Evolutionary conservation across 2,113 vertebrate genomes (phyloP), one percentile per base, ranked within the genome.

Genomic region (Semnopithecus entellus): DNA sequence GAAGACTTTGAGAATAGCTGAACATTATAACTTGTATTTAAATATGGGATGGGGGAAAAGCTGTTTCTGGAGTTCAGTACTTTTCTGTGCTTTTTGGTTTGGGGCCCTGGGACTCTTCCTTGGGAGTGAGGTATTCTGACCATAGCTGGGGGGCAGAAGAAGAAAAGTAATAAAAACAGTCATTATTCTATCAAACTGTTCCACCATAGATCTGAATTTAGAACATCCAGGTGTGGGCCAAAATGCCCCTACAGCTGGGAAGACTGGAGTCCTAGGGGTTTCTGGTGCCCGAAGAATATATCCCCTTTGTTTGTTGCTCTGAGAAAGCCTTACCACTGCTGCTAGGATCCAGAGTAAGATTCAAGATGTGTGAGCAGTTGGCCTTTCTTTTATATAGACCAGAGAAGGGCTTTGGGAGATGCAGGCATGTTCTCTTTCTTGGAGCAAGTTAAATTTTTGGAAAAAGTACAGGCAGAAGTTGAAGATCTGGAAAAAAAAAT

Each of bases 361-460:
- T 27, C 7, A 1, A 57, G 52, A 20, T 14, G 50, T n/a, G 3
- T 48, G 11, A 68, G 48, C 6, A 3, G 4, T 59, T 38, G 23
- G 9, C 38, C 14, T 91, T 88, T 83, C 8, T 61, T 79, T 50
- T 48, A 6, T 1, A 22, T 3, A 55, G 25, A 35, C 20, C 7
- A 16, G 32, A 68, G 50, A 45, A 86, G 52, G 40, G 10, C 40
- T 50, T 66, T 75, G 8, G 70, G 75, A 2, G 79, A 57, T 4
- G 32, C 1, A 57, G 38, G 12, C 32, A 48, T 5, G 0, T 73
- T 75, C 50, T 61, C 48, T 61, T 80, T 81, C 70, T 84, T 32
- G 12, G 55, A 45, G 16, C 82, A 93, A 72, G 32, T 81, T 93
- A 61, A 61, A 94, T 85, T 90, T 80, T 81, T 64, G 55, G n/a